phyloP scores from a whole-genome alignment of 2,113 vertebrate species.

The Serilophus lunatus region DNA sequence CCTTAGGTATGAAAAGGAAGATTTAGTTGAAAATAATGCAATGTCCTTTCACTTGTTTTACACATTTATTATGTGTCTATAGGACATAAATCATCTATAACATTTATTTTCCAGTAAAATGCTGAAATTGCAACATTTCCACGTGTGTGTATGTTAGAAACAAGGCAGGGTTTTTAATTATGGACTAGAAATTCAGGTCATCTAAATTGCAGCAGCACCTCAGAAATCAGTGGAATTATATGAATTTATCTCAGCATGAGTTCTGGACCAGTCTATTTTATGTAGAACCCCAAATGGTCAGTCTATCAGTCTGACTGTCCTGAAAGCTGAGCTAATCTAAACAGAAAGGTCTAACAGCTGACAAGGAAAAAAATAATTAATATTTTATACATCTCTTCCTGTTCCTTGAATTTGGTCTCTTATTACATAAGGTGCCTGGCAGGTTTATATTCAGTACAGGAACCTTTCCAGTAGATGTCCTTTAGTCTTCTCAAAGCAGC shows the following conservation, averaged over 20 bases:
- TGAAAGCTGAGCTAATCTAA: background rate
- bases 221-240: background rate
- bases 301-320: background rate
- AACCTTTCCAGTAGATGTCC: constrained; percentile 3
- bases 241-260: background rate
- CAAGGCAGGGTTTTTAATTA: background rate
- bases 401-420: background rate
- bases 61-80: background rate
- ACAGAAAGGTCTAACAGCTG: background rate
- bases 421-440: background rate
- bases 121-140: background rate
- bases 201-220: background rate
- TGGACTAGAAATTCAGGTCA: background rate
- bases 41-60: background rate
- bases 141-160: background rate
- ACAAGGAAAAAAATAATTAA: background rate
- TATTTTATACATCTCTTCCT: background rate
- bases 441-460: background rate
- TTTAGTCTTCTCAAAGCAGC: background rate
- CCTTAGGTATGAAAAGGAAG: background rate
- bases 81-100: background rate
- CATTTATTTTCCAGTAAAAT: constrained; percentile 1
- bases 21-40: background rate
- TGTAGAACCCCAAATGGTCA: background rate
- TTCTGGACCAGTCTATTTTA: background rate